Percentiles rank a stretch among this genome's conserved stretches.
Evolutionary conservation across 2,797 vertebrate species (phyloP).

Genomic region (Chloroceryle inda): DNA sequence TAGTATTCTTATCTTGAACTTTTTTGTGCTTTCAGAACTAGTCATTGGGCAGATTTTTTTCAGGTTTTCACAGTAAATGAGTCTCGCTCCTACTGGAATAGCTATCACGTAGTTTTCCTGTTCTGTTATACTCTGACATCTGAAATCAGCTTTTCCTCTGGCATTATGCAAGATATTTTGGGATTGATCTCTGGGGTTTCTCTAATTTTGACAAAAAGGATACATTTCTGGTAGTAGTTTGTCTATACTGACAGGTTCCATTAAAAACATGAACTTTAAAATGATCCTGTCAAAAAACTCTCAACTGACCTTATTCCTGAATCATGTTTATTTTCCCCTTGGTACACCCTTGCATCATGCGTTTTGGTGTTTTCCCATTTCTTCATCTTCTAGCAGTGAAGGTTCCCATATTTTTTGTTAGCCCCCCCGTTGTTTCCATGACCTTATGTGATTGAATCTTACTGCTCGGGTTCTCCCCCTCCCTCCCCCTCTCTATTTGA

Average conservation of each 20-base stretch:
- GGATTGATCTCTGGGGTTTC: not conserved
- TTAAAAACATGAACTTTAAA: not conserved
- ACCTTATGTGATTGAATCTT: not conserved
- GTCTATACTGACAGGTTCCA: not conserved
- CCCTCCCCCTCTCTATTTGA: not conserved
- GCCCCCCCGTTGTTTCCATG: not conserved
- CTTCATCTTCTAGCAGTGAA: not conserved
- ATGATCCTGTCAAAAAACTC: not conserved
- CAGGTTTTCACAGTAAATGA: not conserved
- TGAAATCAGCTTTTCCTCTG: not conserved
- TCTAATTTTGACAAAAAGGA: conserved; percentile 16
- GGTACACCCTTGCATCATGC: not conserved
- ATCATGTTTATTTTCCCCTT: conserved; percentile 46
- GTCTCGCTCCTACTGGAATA: not conserved
- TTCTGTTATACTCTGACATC: not conserved
- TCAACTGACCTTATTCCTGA: not conserved
- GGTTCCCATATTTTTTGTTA: not conserved
- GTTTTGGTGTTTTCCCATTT: not conserved
- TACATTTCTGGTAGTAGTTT: not conserved
- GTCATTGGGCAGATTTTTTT: not conserved
- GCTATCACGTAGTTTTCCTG: not conserved
- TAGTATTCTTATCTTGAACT: not conserved
- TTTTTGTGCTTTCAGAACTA: not conserved
- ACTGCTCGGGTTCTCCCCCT: not conserved
- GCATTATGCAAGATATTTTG: not conserved